Evolutionary conservation across 2,797 vertebrate genomes (phyloP).

Genomic region (Rhinatrema bivittatum): DNA sequence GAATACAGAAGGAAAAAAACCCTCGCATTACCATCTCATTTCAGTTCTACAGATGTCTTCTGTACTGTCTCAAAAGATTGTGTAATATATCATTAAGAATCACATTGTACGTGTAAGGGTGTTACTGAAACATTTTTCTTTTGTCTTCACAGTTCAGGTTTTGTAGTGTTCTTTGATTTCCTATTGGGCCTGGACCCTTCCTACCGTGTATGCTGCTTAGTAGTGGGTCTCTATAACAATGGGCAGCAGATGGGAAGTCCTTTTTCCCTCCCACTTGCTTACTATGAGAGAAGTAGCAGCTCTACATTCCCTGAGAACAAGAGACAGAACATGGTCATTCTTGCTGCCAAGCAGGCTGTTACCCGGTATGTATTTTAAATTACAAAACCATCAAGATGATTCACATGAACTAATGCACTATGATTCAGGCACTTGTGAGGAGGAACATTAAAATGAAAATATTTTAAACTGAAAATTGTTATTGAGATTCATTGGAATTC

Average conservation of each 20-base stretch:
- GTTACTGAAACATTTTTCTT: neutral
- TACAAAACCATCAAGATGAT: too few relatives aligned
- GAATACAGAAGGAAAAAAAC: too few relatives aligned
- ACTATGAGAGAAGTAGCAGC: conserved; percentile 21
- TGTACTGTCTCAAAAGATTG: too few relatives aligned
- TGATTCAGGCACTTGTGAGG: too few relatives aligned
- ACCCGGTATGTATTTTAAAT: conserved; percentile 18
- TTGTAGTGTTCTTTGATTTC: conserved; percentile 46
- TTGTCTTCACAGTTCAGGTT: conserved; percentile 27
- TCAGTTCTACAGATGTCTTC: too few relatives aligned
- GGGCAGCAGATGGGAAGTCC: conserved; percentile 26
- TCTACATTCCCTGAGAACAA: conserved; percentile 5
- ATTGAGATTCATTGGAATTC: too few relatives aligned
- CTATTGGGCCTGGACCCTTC: conserved; percentile 30
- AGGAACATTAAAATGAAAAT: too few relatives aligned
- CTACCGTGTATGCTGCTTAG: conserved; percentile 26
- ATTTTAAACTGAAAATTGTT: too few relatives aligned
- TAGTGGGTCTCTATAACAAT: conserved; percentile 25
- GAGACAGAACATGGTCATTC: conserved; percentile 18
- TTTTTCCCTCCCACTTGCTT: conserved; percentile 24
- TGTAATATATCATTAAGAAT: too few relatives aligned
- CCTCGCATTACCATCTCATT: too few relatives aligned
- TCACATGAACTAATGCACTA: too few relatives aligned
- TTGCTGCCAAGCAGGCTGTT: conserved; percentile 32
- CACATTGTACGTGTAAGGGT: too few relatives aligned